Evolutionary conservation across 2,113 vertebrate species (phyloP).

Genomic region (Anhinga rufa): DNA sequence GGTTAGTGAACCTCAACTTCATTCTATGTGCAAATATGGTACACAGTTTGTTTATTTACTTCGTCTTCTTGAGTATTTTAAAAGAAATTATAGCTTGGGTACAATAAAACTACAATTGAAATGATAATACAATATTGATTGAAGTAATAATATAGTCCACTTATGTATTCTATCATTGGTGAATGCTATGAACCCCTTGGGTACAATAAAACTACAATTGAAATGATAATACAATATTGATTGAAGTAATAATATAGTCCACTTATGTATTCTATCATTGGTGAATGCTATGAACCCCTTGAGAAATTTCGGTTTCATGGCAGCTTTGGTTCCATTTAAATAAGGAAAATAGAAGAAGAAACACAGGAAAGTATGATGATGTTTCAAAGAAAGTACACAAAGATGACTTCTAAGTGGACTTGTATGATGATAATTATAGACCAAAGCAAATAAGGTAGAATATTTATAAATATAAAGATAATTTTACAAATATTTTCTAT

Average conservation of each 20-base stretch:
- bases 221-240: slow-evolving; percentile 58
- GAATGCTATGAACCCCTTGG: slow-evolving; percentile 52
- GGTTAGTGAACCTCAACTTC: slow-evolving; percentile 22
- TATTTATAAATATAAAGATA: slow-evolving; percentile 81
- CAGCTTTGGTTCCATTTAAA: slow-evolving; percentile 66
- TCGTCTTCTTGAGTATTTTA: slow-evolving; percentile 46
- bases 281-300: slow-evolving; percentile 51
- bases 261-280: slow-evolving; percentile 47
- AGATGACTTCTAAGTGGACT: slow-evolving; percentile 70
- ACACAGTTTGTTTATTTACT: slow-evolving; percentile 44
- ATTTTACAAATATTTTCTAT: slow-evolving; percentile 83
- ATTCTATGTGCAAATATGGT: slow-evolving; percentile 27
- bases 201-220: slow-evolving; percentile 46
- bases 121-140: slow-evolving; percentile 54
- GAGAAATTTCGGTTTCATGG: slow-evolving; percentile 42
- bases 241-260: slow-evolving; percentile 57
- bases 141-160: slow-evolving; percentile 59
- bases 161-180: slow-evolving; percentile 43
- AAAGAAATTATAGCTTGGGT: slow-evolving; percentile 60
- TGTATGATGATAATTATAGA: slow-evolving; percentile 75
- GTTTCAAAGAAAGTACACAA: slow-evolving; percentile 57
- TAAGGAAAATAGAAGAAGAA: slow-evolving; percentile 39
- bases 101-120: slow-evolving; percentile 52
- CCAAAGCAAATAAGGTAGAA: slow-evolving; percentile 82
- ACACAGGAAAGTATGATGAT: background rate